Evolutionary conservation across 2,797 vertebrate species (phyloP).

Genomic region (Rhabdophis nuchalis): DNA sequence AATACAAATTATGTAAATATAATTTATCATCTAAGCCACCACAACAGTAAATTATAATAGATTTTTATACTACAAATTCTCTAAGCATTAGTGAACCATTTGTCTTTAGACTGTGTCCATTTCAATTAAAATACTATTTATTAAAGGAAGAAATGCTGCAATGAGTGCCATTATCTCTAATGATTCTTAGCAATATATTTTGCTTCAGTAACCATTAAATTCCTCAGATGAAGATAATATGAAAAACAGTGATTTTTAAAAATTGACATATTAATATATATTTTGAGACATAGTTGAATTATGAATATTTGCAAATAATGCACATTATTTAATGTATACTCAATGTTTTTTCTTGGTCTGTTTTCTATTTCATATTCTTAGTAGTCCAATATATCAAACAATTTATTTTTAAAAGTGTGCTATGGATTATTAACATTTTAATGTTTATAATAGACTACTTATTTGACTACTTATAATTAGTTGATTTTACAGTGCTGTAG

Average conservation of each 20-base stretch:
- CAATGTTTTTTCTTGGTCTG: neutral
- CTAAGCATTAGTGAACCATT: neutral
- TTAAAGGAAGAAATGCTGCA: neutral
- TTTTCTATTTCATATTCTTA: constrained; percentile 34
- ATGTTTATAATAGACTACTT: constrained; percentile 11
- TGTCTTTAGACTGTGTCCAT: neutral
- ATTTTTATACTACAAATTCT: neutral
- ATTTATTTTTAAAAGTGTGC: constrained; percentile 13
- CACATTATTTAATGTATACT: neutral
- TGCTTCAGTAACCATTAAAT: neutral
- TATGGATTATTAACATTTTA: constrained; percentile 33
- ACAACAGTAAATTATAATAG: neutral
- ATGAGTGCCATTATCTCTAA: neutral
- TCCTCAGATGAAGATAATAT: neutral
- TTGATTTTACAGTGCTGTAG: neutral
- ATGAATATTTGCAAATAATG: neutral
- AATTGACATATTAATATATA: neutral
- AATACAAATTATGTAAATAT: neutral
- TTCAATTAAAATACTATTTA: neutral
- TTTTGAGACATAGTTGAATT: neutral
- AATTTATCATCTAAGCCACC: neutral
- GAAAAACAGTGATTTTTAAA: neutral
- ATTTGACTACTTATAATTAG: constrained; percentile 12
- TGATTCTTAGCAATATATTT: neutral
- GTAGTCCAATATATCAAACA: constrained; percentile 45